These are phyloP conservation scores for Bruchidius siliquastri DNA, from an alignment of 2,888 invertebrate genomes.

Conservation along the genomic window DNA sequence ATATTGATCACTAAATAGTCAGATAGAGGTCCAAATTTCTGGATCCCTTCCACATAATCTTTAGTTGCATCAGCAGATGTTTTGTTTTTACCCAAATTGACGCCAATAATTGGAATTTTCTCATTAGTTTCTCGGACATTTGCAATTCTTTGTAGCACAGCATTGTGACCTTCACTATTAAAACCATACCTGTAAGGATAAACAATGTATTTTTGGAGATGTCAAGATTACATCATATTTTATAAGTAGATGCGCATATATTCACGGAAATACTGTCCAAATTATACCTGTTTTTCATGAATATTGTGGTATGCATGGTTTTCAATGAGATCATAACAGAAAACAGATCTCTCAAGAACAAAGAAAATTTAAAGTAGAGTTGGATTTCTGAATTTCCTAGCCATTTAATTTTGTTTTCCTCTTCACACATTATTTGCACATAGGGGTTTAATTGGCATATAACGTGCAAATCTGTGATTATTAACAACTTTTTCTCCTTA, in stretches of 20 bases:
- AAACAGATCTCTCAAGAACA: too few relatives aligned
- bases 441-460: too few relatives aligned
- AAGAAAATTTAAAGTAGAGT: too few relatives aligned
- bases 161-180: slow-evolving; percentile 89
- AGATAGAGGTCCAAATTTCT: slow-evolving; percentile 74
- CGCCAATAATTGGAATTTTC: slow-evolving; percentile 61
- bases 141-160: slow-evolving; percentile 64
- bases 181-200: slow-evolving; percentile 71
- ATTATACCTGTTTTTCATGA: too few relatives aligned
- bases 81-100: slow-evolving; percentile 97
- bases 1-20: slow-evolving; percentile 97
- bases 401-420: too few relatives aligned
- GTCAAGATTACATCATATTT: neutral
- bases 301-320: too few relatives aligned
- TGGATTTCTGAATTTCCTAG: too few relatives aligned
- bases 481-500: too few relatives aligned
- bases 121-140: slow-evolving; percentile 51
- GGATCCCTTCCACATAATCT: slow-evolving; percentile 85
- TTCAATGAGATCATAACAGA: too few relatives aligned
- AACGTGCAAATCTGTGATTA: too few relatives aligned
- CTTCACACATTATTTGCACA: too few relatives aligned
- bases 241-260: neutral
- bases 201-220: neutral
- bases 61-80: slow-evolving; percentile 63
- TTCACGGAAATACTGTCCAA: too few relatives aligned